Conservation (phyloP, 2,888 invertebrate genomes). For the Leucozona laternaria region DNA sequence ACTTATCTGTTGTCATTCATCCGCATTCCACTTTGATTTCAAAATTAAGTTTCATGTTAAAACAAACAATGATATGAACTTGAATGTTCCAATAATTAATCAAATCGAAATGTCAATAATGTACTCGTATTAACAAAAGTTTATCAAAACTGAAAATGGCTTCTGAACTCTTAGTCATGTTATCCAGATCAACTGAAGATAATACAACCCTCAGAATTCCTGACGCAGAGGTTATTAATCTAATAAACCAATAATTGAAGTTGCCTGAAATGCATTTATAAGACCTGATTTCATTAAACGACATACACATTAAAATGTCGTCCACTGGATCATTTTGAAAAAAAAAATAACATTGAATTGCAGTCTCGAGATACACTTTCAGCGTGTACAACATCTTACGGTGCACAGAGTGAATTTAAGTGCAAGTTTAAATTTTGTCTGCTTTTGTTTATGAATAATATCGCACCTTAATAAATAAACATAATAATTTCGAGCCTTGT, state of each 20-base stretch:
- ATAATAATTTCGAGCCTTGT: too few species aligned
- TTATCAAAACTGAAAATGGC: neutral
- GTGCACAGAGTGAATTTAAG: neutral
- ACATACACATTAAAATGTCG: neutral
- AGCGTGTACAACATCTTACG: neutral
- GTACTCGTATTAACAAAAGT: neutral
- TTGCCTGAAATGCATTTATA: neutral
- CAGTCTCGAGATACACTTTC: neutral
- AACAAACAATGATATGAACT: too few species aligned
- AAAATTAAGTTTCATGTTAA: too few species aligned
- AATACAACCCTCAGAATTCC: neutral
- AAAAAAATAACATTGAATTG: too few species aligned
- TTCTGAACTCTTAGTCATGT: neutral
- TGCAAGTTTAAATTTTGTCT: neutral
- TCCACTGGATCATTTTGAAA: neutral
- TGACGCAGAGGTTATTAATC: conserved; percentile 1
- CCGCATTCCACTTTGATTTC: too few species aligned
- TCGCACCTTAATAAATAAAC: too few species aligned
- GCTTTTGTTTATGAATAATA: too few species aligned
- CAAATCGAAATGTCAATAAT: too few species aligned
- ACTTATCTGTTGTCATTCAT: too few species aligned
- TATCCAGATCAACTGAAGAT: neutral
- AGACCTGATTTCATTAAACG: neutral
- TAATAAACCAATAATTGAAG: neutral
- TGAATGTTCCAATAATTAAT: too few species aligned